Percentiles rank a stretch among this genome's conserved stretches.
Evolutionary conservation across 2,888 invertebrate genomes (phyloP).

Genomic region (Nipponacmea schrenckii): DNA sequence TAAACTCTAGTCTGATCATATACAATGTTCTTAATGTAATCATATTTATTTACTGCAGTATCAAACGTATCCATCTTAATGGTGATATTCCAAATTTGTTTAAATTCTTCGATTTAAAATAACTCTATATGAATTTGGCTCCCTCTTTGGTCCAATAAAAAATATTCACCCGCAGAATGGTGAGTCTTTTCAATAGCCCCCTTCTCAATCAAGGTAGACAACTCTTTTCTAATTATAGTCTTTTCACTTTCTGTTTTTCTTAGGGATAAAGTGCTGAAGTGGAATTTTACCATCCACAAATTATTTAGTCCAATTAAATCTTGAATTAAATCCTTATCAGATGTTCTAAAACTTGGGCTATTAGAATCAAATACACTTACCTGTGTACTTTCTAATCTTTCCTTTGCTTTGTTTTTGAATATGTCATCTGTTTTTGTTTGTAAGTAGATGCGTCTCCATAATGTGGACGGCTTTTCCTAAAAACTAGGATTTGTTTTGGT

Average conservation of each 20-base stretch:
- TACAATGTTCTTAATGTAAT: too few species aligned
- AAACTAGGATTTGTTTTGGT: too few species aligned
- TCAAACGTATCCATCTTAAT: constrained; percentile 2
- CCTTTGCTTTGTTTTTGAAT: too few species aligned
- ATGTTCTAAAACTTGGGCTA: too few species aligned
- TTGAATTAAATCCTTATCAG: not conserved
- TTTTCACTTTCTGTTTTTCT: not conserved
- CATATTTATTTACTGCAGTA: not conserved
- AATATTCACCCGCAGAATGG: not conserved
- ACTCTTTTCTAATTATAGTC: not conserved
- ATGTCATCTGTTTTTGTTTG: too few species aligned
- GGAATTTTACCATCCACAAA: not conserved
- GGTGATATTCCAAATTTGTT: not conserved
- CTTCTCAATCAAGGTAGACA: not conserved
- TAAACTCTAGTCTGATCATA: too few species aligned
- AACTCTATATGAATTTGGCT: not conserved
- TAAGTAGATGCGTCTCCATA: too few species aligned
- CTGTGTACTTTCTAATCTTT: too few species aligned
- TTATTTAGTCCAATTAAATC: not conserved
- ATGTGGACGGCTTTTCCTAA: too few species aligned
- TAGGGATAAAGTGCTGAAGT: not conserved
- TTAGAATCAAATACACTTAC: too few species aligned
- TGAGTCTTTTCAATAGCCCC: not conserved
- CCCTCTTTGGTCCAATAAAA: not conserved
- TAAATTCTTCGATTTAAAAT: not conserved